Percentiles rank a stretch among this genome's conserved stretches.
phyloP scores from a whole-genome alignment of 2,888 invertebrate genomes.

The Pyrgus malvae region DNA sequence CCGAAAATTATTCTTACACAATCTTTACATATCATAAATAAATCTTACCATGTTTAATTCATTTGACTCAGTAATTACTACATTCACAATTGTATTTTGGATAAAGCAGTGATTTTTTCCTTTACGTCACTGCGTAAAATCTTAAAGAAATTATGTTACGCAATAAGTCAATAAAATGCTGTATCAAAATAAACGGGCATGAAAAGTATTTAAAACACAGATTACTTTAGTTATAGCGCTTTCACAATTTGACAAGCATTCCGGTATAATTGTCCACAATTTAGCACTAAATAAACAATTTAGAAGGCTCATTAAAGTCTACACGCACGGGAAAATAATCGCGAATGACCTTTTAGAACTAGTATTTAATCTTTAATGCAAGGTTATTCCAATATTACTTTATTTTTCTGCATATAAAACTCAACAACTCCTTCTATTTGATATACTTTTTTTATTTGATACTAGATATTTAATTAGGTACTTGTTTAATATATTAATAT shows the following conservation, averaged over 20 bases:
- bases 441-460: no score
- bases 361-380: neutral
- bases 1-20: no score
- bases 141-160: no score
- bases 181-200: constrained; percentile 3
- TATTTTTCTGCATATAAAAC: neutral
- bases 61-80: no score
- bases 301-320: constrained; percentile 7
- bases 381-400: neutral
- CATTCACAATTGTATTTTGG: no score
- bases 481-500: no score
- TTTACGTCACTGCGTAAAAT: no score
- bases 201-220: neutral
- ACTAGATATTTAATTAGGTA: no score
- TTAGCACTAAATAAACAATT: constrained; percentile 6
- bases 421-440: neutral
- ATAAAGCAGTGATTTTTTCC: no score
- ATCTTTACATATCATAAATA: no score
- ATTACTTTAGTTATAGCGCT: constrained; percentile 8
- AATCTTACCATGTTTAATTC: no score
- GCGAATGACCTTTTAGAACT: neutral
- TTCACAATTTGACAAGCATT: constrained; percentile 14
- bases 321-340: neutral
- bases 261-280: constrained; percentile 1
- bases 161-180: neutral